phyloP scores from a whole-genome alignment of 2,888 invertebrate genomes.

The Octonoba sinensis region DNA sequence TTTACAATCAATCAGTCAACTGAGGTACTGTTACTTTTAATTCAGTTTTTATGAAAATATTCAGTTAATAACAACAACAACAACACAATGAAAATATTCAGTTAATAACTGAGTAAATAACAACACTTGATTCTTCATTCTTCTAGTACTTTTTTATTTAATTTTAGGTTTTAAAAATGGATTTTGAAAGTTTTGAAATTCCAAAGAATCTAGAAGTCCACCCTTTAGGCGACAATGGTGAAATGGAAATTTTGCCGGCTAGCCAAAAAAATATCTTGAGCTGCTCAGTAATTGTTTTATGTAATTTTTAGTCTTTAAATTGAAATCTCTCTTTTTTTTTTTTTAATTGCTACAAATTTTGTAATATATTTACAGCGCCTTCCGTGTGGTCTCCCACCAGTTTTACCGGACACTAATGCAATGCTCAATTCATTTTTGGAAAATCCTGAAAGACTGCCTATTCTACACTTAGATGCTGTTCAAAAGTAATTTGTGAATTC shows the following conservation, averaged over 20 bases:
- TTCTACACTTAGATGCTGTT: conserved; percentile 54
- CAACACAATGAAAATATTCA: no score
- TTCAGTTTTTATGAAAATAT: no score
- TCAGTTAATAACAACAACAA: no score
- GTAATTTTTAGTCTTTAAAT: not conserved
- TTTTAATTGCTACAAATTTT: not conserved
- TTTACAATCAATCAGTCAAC: no score
- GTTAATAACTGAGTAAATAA: no score
- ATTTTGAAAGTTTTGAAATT: conserved; percentile 21
- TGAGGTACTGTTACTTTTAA: no score
- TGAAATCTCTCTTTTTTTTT: not conserved
- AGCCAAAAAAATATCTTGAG: conserved; percentile 31
- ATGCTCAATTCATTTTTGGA: conserved; percentile 44
- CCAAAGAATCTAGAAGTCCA: conserved; percentile 37
- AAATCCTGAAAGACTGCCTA: conserved; percentile 42
- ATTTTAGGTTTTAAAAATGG: conserved; percentile 19
- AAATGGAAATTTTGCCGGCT: conserved; percentile 38
- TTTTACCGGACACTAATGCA: conserved; percentile 39
- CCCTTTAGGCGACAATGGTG: conserved; percentile 50
- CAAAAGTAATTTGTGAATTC: conserved; percentile 38
- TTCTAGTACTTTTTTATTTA: no score
- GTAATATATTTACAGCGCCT: conserved; percentile 25
- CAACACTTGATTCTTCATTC: no score
- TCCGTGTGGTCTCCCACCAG: conserved; percentile 55
- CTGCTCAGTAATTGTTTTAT: conserved; percentile 23